Conservation (phyloP, 2,797 vertebrate species). For the Paguma larvata region DNA sequence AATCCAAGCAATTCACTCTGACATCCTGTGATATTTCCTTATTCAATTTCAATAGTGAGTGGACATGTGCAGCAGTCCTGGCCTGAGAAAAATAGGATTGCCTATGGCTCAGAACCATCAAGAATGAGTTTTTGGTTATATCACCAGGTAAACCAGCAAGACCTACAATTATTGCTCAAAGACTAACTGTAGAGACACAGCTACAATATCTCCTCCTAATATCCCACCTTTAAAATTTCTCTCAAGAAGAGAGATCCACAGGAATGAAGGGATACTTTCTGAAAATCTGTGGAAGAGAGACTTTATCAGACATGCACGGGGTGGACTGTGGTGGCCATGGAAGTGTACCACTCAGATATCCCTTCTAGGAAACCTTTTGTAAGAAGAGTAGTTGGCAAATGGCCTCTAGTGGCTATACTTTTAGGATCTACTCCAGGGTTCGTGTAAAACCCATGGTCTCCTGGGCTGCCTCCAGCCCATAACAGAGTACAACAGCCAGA, state of each 20-base stretch:
- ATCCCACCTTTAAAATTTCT: neutral
- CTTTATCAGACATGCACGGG: neutral
- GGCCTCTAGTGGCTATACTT: too few relatives aligned
- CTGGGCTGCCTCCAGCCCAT: neutral
- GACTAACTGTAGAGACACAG: neutral
- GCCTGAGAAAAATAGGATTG: neutral
- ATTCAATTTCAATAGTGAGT: neutral
- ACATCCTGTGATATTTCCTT: neutral
- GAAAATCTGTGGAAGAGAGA: neutral
- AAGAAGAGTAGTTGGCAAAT: neutral
- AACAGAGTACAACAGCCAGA: neutral
- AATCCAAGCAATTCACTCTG: neutral
- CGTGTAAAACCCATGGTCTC: neutral
- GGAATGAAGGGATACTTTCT: neutral
- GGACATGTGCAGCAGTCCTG: neutral
- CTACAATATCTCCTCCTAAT: neutral
- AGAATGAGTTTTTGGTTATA: neutral
- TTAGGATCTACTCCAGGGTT: neutral
- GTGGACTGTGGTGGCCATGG: neutral
- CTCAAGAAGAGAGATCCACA: neutral
- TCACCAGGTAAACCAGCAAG: neutral
- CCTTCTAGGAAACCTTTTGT: neutral
- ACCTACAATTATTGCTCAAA: neutral
- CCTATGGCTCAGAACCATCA: too few relatives aligned
- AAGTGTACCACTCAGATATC: too few relatives aligned